Evolutionary conservation across 2,888 invertebrate species (phyloP).

Genomic region (Candidula unifasciata): DNA sequence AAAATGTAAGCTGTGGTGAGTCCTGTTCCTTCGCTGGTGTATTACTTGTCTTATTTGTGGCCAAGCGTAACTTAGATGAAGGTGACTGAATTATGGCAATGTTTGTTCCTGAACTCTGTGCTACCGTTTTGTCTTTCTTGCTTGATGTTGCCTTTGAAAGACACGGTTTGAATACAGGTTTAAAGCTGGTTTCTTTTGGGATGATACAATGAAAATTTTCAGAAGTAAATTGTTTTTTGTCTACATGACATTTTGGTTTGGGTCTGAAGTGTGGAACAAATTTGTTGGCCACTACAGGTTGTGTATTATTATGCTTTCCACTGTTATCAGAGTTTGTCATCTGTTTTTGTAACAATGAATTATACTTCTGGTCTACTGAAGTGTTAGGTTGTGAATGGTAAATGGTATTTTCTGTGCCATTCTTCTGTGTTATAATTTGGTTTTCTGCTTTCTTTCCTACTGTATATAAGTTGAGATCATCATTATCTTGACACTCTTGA

Average conservation of each 20-base stretch:
- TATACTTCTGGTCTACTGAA: not conserved
- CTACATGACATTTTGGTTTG: not conserved
- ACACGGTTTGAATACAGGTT: conserved; percentile 7
- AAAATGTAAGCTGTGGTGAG: not conserved
- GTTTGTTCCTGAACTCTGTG: not conserved
- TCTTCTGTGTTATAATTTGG: too few relatives aligned
- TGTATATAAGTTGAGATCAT: too few relatives aligned
- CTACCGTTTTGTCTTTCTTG: not conserved
- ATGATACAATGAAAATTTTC: not conserved
- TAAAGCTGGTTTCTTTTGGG: not conserved
- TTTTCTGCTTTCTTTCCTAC: too few relatives aligned
- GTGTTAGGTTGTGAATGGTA: too few relatives aligned
- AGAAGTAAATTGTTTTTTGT: not conserved
- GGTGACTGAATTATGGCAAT: not conserved
- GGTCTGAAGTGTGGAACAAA: conserved; percentile 32
- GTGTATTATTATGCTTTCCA: not conserved
- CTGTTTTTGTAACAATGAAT: not conserved
- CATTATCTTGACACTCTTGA: too few relatives aligned
- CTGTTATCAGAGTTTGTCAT: conserved; percentile 1
- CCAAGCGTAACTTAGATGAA: not conserved
- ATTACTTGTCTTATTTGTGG: not conserved
- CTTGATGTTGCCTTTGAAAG: not conserved
- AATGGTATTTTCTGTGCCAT: too few relatives aligned
- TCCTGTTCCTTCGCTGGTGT: not conserved
- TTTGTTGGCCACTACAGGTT: not conserved